Percentiles rank a stretch among this genome's conserved stretches.
phyloP scores from a whole-genome alignment of 35 echinoderm and acorn worm species.

The Ophiothrix spiculata region DNA sequence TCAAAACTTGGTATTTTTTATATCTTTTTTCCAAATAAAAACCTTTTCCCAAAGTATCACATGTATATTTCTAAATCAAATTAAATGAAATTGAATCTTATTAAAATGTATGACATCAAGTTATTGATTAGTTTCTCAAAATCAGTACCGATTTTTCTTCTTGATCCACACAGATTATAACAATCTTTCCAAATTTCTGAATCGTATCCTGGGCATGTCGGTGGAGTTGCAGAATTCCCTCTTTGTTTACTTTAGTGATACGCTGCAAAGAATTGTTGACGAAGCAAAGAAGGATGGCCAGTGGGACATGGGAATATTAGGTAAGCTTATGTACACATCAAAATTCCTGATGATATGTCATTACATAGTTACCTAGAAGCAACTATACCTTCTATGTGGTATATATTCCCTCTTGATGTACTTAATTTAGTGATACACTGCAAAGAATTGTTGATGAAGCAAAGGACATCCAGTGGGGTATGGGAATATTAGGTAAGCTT shows the following conservation, averaged over 20 bases:
- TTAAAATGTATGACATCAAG: too few relatives aligned
- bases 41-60: too few relatives aligned
- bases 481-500: slow-evolving; percentile 90
- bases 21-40: too few relatives aligned
- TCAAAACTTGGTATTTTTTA: too few relatives aligned
- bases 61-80: too few relatives aligned
- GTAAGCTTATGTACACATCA: too few relatives aligned
- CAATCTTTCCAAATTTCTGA: slow-evolving; percentile 91
- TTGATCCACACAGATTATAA: slow-evolving; percentile 70
- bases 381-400: too few relatives aligned
- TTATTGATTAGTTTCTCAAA: too few relatives aligned
- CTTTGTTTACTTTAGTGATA: slow-evolving; percentile 90
- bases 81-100: too few relatives aligned
- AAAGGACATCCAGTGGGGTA: slow-evolving; percentile 81
- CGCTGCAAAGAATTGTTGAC: slow-evolving; percentile 64
- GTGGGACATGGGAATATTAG: slow-evolving; percentile 93
- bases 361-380: too few relatives aligned
- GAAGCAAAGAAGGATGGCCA: slow-evolving; percentile 76
- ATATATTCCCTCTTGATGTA: slow-evolving; percentile 64
- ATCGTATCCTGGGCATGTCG: slow-evolving; percentile 85
- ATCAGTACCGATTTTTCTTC: neutral
- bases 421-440: slow-evolving; percentile 80
- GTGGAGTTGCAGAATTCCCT: slow-evolving; percentile 87
- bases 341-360: too few relatives aligned
- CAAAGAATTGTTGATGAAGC: slow-evolving; percentile 60